Conservation (phyloP, 2,113 vertebrate genomes). For the Sminthopsis crassicaudata region DNA sequence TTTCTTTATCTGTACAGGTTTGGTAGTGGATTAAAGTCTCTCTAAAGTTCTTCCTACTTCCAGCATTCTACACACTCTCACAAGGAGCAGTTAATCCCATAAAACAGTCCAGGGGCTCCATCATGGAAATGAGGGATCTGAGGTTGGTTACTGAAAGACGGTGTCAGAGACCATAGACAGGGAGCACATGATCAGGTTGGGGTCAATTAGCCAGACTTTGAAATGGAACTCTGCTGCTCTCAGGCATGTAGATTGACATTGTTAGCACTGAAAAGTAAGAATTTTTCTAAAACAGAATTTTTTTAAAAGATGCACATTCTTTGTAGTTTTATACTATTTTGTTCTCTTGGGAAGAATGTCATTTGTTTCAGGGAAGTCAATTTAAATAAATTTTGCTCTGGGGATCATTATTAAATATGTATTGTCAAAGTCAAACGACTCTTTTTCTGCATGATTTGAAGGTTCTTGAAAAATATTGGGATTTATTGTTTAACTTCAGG, state of each 20-base stretch:
- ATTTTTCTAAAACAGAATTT: constrained; percentile 63
- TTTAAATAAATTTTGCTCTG: constrained; percentile 75
- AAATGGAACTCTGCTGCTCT: constrained; percentile 33
- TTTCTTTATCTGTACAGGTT: background rate
- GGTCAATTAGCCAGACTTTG: constrained; percentile 12
- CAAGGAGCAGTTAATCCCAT: background rate
- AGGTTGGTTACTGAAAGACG: background rate
- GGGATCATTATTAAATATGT: constrained; percentile 61
- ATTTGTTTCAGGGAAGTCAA: constrained; percentile 74
- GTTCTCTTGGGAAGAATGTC: constrained; percentile 59
- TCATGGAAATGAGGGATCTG: background rate
- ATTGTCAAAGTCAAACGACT: constrained; percentile 65
- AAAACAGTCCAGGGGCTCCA: background rate
- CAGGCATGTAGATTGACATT: constrained; percentile 14
- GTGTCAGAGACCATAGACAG: background rate
- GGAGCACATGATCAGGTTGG: background rate
- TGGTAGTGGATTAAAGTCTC: background rate
- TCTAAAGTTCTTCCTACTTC: background rate
- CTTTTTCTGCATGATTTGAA: constrained; percentile 66
- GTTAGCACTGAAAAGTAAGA: background rate
- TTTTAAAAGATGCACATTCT: constrained; percentile 49
- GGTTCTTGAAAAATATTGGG: constrained; percentile 51
- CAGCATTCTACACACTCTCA: background rate
- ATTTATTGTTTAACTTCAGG: constrained; percentile 57
- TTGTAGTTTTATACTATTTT: constrained; percentile 62